Percentiles rank a stretch among this genome's conserved stretches.
These are phyloP conservation scores for Liposcelis brunnea DNA, from an alignment of 2,888 invertebrate species.

Conservation along the genomic window DNA sequence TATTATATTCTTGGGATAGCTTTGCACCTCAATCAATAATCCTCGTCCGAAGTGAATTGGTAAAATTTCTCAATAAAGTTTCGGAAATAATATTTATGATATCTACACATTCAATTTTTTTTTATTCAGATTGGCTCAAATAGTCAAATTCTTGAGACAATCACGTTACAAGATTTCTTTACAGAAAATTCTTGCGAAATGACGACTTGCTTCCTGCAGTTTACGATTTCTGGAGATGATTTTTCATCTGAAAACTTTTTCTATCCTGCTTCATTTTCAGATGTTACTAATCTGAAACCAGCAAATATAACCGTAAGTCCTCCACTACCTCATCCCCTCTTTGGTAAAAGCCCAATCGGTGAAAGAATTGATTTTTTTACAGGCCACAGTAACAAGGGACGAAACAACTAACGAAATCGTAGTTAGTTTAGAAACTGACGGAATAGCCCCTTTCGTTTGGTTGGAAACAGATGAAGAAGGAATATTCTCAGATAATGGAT, in stretches of 20 bases:
- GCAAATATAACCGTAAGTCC: slow-evolving; percentile 3
- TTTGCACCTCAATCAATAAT: slow-evolving; percentile 1
- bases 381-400: slow-evolving; percentile 6
- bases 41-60: slow-evolving; percentile 5
- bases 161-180: no score
- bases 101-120: no score
- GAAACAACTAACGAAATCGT: slow-evolving; percentile 1
- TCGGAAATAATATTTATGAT: no score
- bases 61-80: no score
- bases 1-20: neutral
- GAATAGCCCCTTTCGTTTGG: slow-evolving; percentile 51
- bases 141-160: no score
- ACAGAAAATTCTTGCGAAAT: no score
- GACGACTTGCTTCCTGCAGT: no score
- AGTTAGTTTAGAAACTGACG: slow-evolving; percentile 24
- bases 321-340: no score
- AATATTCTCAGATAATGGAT: slow-evolving; percentile 60
- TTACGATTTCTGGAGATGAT: neutral
- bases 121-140: no score
- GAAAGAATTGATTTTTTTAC: no score
- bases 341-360: no score
- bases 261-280: neutral
- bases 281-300: neutral
- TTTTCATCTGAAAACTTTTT: slow-evolving; percentile 5
- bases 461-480: slow-evolving; percentile 40